Percentiles rank a stretch among this genome's conserved stretches.
These are phyloP conservation scores for Plectus sambesii DNA, from an alignment of 1,140 invertebrate species.

Conservation along the genomic window DNA sequence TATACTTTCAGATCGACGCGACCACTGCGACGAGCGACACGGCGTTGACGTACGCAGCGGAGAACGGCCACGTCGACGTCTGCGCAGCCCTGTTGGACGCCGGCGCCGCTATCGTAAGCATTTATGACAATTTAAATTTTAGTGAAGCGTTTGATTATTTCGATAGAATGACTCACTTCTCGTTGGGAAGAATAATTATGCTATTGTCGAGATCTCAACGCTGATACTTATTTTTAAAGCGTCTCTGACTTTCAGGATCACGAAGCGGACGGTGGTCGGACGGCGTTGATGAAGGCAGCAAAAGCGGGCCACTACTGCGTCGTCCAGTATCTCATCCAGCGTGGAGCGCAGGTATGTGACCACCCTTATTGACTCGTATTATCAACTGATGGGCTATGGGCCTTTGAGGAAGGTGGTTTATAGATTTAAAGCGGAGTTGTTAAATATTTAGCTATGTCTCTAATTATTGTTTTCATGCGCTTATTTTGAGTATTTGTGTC, in stretches of 20 bases:
- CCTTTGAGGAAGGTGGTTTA: too few species aligned
- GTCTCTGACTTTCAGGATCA: conserved; percentile 19
- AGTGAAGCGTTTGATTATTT: background rate
- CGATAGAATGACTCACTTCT: background rate
- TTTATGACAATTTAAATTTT: background rate
- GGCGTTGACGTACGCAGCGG: conserved; percentile 50
- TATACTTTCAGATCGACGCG: too few species aligned
- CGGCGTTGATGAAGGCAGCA: conserved; percentile 52
- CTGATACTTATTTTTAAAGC: background rate
- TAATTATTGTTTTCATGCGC: too few species aligned
- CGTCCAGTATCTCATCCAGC: conserved; percentile 49
- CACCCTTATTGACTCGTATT: background rate
- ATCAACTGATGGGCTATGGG: too few species aligned
- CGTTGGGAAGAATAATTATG: conserved; percentile 2
- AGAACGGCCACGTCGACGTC: conserved; percentile 50
- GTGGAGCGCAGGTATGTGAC: conserved; percentile 40
- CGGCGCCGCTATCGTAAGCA: conserved; percentile 47
- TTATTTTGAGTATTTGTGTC: conserved; percentile 14
- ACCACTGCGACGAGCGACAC: too few species aligned
- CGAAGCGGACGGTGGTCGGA: conserved; percentile 48
- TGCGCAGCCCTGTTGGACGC: conserved; percentile 45
- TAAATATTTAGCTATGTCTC: too few species aligned
- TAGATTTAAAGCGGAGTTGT: too few species aligned
- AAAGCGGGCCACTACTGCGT: conserved; percentile 50
- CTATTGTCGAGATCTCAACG: too few species aligned